A percentile compares a stretch with the other conserved stretches of the same genome.
Evolutionary conservation across 2,797 vertebrate genomes (phyloP).

Genomic region (Mareca strepera): DNA sequence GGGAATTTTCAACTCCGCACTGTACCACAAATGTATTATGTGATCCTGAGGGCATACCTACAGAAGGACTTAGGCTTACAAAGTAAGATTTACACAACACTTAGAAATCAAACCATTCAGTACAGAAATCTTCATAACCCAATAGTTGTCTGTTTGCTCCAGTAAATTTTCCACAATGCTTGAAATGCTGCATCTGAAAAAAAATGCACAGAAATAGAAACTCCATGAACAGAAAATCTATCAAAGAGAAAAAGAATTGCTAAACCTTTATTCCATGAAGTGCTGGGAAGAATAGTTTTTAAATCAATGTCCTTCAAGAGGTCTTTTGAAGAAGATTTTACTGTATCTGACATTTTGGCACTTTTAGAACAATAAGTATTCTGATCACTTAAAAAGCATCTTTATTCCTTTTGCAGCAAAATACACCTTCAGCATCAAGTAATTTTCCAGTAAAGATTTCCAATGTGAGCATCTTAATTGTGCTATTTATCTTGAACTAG

Average conservation of each 20-base stretch:
- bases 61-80: not conserved
- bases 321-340: not conserved
- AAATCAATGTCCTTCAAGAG: not conserved
- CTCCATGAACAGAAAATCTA: not conserved
- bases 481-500: slow-evolving; percentile 2
- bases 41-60: not conserved
- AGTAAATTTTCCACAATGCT: not conserved
- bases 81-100: not conserved
- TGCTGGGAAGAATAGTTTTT: not conserved
- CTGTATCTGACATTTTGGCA: not conserved
- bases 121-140: not conserved
- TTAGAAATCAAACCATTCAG: not conserved
- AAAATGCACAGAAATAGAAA: not conserved
- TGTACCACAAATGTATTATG: not conserved
- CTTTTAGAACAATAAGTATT: not conserved
- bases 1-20: not conserved
- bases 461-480: not conserved
- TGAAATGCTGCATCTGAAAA: not conserved
- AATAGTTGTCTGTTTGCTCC: not conserved
- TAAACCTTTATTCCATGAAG: not conserved
- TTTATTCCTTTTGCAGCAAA: not conserved
- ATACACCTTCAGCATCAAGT: not conserved
- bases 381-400: not conserved
- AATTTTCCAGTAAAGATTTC: slow-evolving; percentile 22
- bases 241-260: not conserved